These are phyloP conservation scores for Scolopax rusticola DNA, from an alignment of 2,797 vertebrate genomes.

Conservation along the genomic window DNA sequence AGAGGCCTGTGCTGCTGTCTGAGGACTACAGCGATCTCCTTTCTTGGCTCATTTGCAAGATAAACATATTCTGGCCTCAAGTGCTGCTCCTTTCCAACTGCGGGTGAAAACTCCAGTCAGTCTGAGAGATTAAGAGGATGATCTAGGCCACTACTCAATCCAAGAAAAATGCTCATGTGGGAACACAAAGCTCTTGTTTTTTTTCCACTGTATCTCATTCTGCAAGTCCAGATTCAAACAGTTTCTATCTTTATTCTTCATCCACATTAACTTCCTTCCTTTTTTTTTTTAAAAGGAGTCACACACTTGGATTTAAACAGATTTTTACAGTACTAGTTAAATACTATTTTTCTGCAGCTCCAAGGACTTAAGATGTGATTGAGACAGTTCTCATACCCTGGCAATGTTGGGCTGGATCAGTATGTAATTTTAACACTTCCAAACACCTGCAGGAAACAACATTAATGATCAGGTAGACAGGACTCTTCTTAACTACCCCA, in stretches of 20 bases:
- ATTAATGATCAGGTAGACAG: background rate
- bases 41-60: conserved; percentile 39
- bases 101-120: conserved; percentile 31
- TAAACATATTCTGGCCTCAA: conserved; percentile 50
- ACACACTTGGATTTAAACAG: background rate
- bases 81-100: conserved; percentile 18
- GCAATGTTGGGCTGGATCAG: background rate
- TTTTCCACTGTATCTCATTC: background rate
- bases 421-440: background rate
- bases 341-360: background rate
- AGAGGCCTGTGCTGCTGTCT: background rate
- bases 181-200: background rate
- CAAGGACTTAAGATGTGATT: background rate
- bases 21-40: background rate
- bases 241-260: conserved; percentile 26
- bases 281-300: background rate
- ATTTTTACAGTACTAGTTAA: conserved; percentile 6
- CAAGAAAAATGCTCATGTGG: conserved; percentile 61
- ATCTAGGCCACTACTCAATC: conserved; percentile 57
- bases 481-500: background rate
- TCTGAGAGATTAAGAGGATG: conserved; percentile 45
- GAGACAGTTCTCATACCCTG: background rate
- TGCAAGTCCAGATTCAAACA: conserved; percentile 27
- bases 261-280: background rate
- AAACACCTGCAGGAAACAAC: background rate